Evolutionary conservation across 1,140 invertebrate genomes (phyloP), one percentile per base, ranked within the genome.

Genomic region (Andricus grossulariae): DNA sequence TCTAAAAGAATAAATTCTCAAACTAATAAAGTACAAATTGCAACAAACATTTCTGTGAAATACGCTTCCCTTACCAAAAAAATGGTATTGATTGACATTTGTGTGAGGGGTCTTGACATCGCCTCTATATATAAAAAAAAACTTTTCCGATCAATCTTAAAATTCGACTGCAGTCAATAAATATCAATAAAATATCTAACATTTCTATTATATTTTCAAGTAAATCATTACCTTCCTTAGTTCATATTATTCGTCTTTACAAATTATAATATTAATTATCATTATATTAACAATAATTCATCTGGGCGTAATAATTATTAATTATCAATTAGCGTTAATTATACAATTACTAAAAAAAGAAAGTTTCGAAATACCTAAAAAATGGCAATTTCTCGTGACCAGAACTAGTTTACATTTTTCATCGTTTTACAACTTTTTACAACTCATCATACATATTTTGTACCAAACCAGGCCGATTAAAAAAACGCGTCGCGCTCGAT

Each of bases 321-420:
- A 84, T 88, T 85, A 85, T 83, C 72, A 78, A 84, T 87, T 85
- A 85, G 82, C 66, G 79, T 74, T 85, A 85, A 87, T 86, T 85
- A 84, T 81, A 88, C 39, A 81, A 80, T 81, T 80, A 72, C 73
- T 83, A 82, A 80, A 71, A 76, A 81, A 76, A 50, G 78, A 79
- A 82, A 80, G 73, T 79, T 66, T 50, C 54, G 75, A 86, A 88
- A 88, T 86, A 88, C 78, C 83, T 88, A 87, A 88, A 90, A 90
- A 90, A 91, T 91, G 90, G 90, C 89, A 91, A 91, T 91, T 91
- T 91, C 87, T 90, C 86, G 88, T 91, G 90, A 91, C 90, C 90
- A 91, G 90, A 91, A 91, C 89, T 87, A 86, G 90, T 91, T 91
- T 85, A 84, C 81, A 87, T 70, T 49, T 88, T 72, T 72, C 78